phyloP scores from a whole-genome alignment of 2,888 invertebrate species.

The Eilema depressum region DNA sequence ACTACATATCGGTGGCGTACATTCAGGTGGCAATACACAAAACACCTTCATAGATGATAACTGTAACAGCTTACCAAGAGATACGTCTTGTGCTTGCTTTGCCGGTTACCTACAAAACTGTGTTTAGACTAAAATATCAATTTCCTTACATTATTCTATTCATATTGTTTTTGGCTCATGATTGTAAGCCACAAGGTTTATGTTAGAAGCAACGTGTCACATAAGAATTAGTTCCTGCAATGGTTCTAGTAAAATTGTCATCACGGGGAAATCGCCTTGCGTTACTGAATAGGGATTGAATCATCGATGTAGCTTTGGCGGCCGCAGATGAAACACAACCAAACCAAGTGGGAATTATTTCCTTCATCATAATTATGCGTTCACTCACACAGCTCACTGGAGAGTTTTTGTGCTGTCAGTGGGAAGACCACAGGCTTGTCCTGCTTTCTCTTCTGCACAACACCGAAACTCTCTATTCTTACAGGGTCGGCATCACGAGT shows the following conservation, averaged over 20 bases:
- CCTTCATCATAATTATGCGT: too few relatives aligned
- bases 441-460: too few relatives aligned
- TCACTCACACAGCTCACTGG: too few relatives aligned
- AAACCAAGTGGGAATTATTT: too few relatives aligned
- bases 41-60: not conserved
- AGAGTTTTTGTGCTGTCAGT: too few relatives aligned
- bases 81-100: not conserved
- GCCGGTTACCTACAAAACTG: not conserved
- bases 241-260: slow-evolving; percentile 16
- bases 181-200: slow-evolving; percentile 5
- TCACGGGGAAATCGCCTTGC: slow-evolving; percentile 21
- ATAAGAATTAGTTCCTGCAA: slow-evolving; percentile 11
- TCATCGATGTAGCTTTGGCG: slow-evolving; percentile 11
- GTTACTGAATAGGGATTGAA: slow-evolving; percentile 5
- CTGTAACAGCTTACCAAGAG: not conserved
- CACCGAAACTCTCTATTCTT: too few relatives aligned
- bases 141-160: not conserved
- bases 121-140: not conserved
- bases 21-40: too few relatives aligned
- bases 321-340: not conserved
- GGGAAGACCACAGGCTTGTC: too few relatives aligned
- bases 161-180: not conserved
- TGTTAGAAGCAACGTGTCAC: slow-evolving; percentile 8
- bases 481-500: too few relatives aligned
- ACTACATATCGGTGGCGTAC: too few relatives aligned